Evolutionary conservation across 2,888 invertebrate genomes (phyloP), one percentile per base, ranked within the genome.

Genomic region (Synanthedon formicaeformis): DNA sequence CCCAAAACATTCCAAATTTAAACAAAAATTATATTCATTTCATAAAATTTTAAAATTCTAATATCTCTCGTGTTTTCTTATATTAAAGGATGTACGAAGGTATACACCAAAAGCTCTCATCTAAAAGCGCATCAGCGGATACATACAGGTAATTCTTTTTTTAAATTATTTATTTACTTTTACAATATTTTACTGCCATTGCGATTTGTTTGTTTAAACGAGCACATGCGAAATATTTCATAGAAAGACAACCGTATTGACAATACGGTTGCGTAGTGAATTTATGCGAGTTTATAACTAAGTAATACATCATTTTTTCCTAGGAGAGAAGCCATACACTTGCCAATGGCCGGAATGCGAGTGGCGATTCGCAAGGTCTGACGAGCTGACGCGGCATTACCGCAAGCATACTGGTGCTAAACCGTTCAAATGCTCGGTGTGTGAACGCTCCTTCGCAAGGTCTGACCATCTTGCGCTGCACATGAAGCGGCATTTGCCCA

Each of bases 281-380:
- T 34, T 34, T 34, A 34, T 34, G 34, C 34, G 34, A 34, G 34
- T 34, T 34, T 34, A 34, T 34, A 34, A 34, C 45, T 49, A 6
- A 18, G 49, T 18, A 49, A 49, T 49, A 49, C 13, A 14, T 13
- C 8, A 14, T 48, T 8, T 45, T 49, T 12, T 18, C 12, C 10
- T 89, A 97, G 98, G 98, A 66, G 98, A 98, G 84, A 98, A 98
- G 85, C 98, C 98, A 61, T 98, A 98, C 88, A 95, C 96, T 75
- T 98, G 98, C 87, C 96, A 96, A 76, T 98, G 98, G 98, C 96
- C 96, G 51, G 97, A 97, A 73, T 98, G 98, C 87, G 96, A 97
- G 75, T 98, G 98, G 98, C 90, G 97, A 71, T 98, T 98, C 80
- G 98, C 98, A 54, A 90, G 98, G 57, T 96, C 96, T 50, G 98